Conservation (phyloP, 2,797 vertebrate genomes). For the Menidia menidia region DNA sequence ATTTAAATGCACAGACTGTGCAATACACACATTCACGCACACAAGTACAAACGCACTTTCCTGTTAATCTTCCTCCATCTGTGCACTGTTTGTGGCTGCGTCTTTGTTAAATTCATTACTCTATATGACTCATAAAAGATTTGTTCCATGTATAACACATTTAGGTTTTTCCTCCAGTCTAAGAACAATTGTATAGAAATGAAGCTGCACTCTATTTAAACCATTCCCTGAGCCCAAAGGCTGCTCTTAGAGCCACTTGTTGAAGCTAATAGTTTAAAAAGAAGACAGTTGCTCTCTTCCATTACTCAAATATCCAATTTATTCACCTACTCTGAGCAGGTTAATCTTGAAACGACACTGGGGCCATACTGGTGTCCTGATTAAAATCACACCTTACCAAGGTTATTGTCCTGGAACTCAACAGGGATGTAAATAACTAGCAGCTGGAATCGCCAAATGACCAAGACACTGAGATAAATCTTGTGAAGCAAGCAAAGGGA, state of each 20-base stretch:
- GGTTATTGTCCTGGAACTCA: slow-evolving; percentile 10
- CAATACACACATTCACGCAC: slow-evolving; percentile 15
- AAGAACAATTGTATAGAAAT: no score
- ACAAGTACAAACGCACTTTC: background rate
- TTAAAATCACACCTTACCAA: background rate
- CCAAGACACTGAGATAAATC: slow-evolving; percentile 45
- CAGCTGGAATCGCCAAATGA: slow-evolving; percentile 46
- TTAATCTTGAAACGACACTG: background rate
- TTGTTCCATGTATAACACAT: background rate
- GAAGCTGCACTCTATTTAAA: no score
- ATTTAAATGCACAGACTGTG: slow-evolving; percentile 46
- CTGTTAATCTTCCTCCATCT: slow-evolving; percentile 59
- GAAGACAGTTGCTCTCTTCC: no score
- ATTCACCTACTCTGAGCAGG: background rate
- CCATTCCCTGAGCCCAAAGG: no score
- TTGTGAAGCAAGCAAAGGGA: slow-evolving; percentile 14
- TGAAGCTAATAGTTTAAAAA: no score
- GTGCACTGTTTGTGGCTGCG: slow-evolving; percentile 30
- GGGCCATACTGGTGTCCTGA: background rate
- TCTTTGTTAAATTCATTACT: slow-evolving; percentile 7
- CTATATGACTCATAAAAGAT: slow-evolving; percentile 4
- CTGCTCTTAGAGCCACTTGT: no score
- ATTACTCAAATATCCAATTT: no score
- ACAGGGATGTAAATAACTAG: slow-evolving; percentile 34
- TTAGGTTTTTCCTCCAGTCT: background rate